phyloP scores from a whole-genome alignment of 2,797 vertebrate genomes.

The Chromobotia macracanthus region DNA sequence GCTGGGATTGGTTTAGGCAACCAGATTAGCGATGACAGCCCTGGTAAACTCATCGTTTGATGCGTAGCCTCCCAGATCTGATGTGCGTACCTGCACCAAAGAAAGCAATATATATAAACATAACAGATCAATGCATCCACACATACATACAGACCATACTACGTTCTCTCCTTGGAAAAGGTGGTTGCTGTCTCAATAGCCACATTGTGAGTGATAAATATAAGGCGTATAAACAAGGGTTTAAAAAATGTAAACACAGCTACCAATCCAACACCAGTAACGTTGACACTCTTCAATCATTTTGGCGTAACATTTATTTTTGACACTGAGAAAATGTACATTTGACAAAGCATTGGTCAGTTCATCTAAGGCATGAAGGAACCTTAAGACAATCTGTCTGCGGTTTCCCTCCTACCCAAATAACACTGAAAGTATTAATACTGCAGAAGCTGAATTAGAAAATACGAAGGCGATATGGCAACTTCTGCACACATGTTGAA shows the following conservation, averaged over 20 bases:
- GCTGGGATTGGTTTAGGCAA: slow-evolving; percentile 62
- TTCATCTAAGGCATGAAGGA: neutral
- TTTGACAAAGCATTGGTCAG: neutral
- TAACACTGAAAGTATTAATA: neutral
- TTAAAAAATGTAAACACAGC: neutral
- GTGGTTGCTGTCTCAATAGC: neutral
- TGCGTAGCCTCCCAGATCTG: slow-evolving; percentile 93
- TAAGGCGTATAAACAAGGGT: neutral
- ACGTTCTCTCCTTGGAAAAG: neutral
- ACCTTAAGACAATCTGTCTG: neutral
- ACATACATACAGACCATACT: neutral
- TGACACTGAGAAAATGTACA: neutral
- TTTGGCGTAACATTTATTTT: neutral
- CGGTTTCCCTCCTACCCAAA: neutral
- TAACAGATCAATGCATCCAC: neutral
- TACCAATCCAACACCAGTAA: neutral
- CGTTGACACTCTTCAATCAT: neutral
- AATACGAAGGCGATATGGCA: neutral
- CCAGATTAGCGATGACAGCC: slow-evolving; percentile 87
- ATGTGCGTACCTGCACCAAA: slow-evolving; percentile 89
- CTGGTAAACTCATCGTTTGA: slow-evolving; percentile 88
- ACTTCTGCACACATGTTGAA: neutral
- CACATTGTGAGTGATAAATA: neutral
- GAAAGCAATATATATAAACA: slow-evolving; percentile 55
- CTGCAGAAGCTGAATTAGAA: neutral